Base-by-base conservation (phyloP, 2,113 vertebrate genomes). In the Turnix velox region DNA sequence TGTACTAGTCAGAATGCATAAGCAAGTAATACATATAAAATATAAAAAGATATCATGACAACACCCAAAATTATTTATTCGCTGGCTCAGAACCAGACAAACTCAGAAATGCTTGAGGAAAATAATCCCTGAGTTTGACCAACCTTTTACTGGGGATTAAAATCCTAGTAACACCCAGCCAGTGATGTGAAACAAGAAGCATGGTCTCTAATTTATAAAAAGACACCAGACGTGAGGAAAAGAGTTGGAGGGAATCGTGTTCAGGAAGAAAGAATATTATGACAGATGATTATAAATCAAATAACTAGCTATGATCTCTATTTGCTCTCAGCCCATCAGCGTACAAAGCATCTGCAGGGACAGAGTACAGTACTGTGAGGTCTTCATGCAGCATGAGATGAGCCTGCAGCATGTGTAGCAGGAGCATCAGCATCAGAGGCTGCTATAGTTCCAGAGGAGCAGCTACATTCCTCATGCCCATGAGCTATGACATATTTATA, bases 401-500 rank as follows among this genome's bases (percentile, higher is more conserved):
- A 91, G 39, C 48, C 63, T 67, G 82, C 75, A 79, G 86, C 30
- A 0, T 30, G 42, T 58, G 49, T 58, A 81, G 79, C 52, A 46
- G 18, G 27, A 1, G 3, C 72, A 33, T 10, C 84, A 37, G 7
- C 68, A 33, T 19, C 78, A 62, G 28, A 63, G 65, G 30, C 55
- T 58, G 6, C 45, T 23, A 30, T 67, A 73, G 78, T 43, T 84
- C 65, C 84, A 78, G 61, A 93, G 78, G 61, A 95, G 58, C 46
- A 61, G 58, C 62, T 54, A 19, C 51, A 28, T 20, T 14, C 27
- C 28, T 88, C 23, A 2, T 0, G 1, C 48, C 57, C 68, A 12
- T 59, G 25, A 82, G 55, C 40, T 35, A 4, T 5, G 23, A 49
- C 4, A 1, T 13, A 46, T 76, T 73, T 28, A 14, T 31, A 18